phyloP scores from a whole-genome alignment of 1,140 invertebrate genomes.

The Drosophila eugracilis region DNA sequence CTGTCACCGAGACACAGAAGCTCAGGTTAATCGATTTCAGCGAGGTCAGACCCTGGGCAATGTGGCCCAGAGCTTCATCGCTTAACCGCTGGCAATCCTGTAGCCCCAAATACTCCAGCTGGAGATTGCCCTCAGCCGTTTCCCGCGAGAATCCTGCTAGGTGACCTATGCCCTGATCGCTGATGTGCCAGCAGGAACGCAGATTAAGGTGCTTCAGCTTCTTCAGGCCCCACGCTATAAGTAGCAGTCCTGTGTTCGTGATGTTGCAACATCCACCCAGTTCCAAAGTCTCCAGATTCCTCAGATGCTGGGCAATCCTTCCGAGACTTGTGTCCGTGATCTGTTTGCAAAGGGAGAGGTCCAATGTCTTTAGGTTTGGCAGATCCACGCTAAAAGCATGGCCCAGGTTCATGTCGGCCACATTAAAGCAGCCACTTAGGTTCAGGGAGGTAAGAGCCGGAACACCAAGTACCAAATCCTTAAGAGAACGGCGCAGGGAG shows the following conservation, averaged over 20 bases:
- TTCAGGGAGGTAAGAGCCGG: conserved; percentile 95
- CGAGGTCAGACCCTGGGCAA: conserved; percentile 91
- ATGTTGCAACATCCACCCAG: conserved; percentile 96
- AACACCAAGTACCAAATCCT: conserved; percentile 94
- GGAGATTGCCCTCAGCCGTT: conserved; percentile 88
- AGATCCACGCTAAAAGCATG: conserved; percentile 92
- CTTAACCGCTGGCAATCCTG: conserved; percentile 97
- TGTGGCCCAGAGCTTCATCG: conserved; percentile 94
- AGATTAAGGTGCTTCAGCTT: conserved; percentile 94
- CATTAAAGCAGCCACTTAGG: conserved; percentile 96
- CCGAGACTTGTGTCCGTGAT: conserved; percentile 94
- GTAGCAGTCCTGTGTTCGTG: conserved; percentile 93
- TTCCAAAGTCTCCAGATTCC: conserved; percentile 94
- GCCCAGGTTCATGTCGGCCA: conserved; percentile 92
- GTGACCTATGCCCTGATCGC: conserved; percentile 94
- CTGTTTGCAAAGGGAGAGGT: conserved; percentile 97
- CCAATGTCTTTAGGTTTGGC: conserved; percentile 91
- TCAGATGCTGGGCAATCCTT: conserved; percentile 93
- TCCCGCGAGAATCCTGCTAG: conserved; percentile 90
- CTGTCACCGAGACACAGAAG: conserved; percentile 96
- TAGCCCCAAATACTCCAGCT: conserved; percentile 93
- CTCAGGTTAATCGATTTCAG: conserved; percentile 94
- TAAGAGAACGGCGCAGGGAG: conserved; percentile 92
- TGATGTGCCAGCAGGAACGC: conserved; percentile 96
- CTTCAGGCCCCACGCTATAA: conserved; percentile 94